A percentile compares a stretch with the other conserved stretches of the same genome.
Evolutionary conservation across 2,113 vertebrate genomes (phyloP).

Genomic region (Neolamprologus kungweensis): DNA sequence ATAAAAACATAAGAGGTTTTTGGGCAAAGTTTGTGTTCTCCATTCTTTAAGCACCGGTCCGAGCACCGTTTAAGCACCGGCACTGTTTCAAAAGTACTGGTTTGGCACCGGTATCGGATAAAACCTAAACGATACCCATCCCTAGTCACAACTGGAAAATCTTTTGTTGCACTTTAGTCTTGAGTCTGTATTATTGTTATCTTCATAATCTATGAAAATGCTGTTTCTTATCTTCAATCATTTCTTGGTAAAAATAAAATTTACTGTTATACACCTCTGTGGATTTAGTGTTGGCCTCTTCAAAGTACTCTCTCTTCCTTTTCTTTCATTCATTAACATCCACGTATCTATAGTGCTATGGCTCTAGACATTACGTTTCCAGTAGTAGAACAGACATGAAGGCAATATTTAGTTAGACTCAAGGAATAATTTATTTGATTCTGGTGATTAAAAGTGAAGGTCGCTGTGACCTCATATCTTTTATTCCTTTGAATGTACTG

Average conservation of each 20-base stretch:
- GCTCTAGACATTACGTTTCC: not conserved
- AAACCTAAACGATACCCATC: too few relatives aligned
- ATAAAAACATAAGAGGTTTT: too few relatives aligned
- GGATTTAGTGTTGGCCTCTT: not conserved
- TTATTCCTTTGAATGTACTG: not conserved
- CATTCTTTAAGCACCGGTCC: too few relatives aligned
- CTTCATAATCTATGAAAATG: not conserved
- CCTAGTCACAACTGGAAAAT: not conserved
- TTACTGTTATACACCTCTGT: not conserved
- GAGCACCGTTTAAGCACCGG: too few relatives aligned
- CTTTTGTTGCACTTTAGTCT: not conserved
- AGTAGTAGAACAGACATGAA: not conserved
- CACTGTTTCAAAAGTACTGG: too few relatives aligned
- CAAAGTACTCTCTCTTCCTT: not conserved
- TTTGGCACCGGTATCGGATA: too few relatives aligned
- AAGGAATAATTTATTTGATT: not conserved
- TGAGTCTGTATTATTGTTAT: not conserved
- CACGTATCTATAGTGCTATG: not conserved
- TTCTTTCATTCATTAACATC: not conserved
- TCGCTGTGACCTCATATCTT: not conserved
- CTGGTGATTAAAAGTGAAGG: not conserved
- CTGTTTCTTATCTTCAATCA: not conserved
- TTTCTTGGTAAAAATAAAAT: not conserved
- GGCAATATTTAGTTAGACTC: not conserved
- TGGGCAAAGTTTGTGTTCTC: too few relatives aligned